Conservation (phyloP, 92 coral and sea anemone species). For the Palythoa grandiflora region DNA sequence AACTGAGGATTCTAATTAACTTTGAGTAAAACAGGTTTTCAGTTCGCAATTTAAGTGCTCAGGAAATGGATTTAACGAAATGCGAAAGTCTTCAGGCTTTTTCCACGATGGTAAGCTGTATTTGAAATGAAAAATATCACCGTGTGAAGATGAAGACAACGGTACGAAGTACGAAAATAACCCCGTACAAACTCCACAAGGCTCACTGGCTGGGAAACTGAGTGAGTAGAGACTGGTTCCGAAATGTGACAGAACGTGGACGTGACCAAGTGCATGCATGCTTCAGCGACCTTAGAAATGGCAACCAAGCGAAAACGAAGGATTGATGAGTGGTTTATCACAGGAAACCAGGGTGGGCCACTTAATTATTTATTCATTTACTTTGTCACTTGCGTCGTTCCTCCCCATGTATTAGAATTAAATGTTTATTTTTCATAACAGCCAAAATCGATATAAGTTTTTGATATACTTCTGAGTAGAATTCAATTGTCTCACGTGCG, state of each 20-base stretch:
- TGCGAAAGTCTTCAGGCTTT: slow-evolving; percentile 26
- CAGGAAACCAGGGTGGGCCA: slow-evolving; percentile 32
- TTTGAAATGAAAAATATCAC: slow-evolving; percentile 25
- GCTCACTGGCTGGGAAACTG: slow-evolving; percentile 24
- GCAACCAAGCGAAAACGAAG: slow-evolving; percentile 32
- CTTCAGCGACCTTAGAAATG: slow-evolving; percentile 27
- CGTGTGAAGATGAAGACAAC: slow-evolving; percentile 29
- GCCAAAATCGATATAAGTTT: slow-evolving; percentile 26
- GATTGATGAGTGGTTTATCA: slow-evolving; percentile 28
- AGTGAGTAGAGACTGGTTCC: slow-evolving; percentile 30
- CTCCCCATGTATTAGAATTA: slow-evolving; percentile 23
- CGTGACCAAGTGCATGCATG: slow-evolving; percentile 30
- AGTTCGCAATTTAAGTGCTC: slow-evolving; percentile 27
- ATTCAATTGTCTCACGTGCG: slow-evolving; percentile 24
- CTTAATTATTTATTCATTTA: slow-evolving; percentile 19
- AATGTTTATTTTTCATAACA: slow-evolving; percentile 20
- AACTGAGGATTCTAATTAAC: slow-evolving; percentile 6
- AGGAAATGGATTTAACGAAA: slow-evolving; percentile 19
- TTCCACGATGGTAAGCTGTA: slow-evolving; percentile 27
- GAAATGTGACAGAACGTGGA: slow-evolving; percentile 29
- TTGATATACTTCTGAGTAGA: slow-evolving; percentile 27
- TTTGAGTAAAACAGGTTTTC: slow-evolving; percentile 17
- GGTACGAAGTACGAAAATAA: slow-evolving; percentile 25
- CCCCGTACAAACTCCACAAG: slow-evolving; percentile 30
- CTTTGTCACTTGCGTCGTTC: slow-evolving; percentile 22